Evolutionary conservation across 2,888 invertebrate genomes (phyloP).

Genomic region (Desoria tigrina): DNA sequence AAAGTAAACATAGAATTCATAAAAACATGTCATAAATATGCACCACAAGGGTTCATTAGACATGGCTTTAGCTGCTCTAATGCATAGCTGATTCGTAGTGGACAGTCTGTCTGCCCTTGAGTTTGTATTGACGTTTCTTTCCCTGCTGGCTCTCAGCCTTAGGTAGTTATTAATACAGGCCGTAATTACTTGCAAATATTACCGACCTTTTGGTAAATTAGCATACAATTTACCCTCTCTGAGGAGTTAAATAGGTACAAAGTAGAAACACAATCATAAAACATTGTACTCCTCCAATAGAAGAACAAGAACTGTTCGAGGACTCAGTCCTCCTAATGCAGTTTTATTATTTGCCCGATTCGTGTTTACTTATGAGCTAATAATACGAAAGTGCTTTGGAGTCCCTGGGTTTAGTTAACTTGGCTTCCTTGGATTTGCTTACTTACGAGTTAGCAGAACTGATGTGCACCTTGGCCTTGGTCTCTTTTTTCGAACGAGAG

Average conservation of each 20-base stretch:
- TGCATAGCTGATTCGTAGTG: too few species aligned
- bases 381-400: background rate
- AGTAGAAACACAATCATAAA: too few species aligned
- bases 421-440: background rate
- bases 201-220: constrained; percentile 3
- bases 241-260: background rate
- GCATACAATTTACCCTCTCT: constrained; percentile 7
- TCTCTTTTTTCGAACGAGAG: constrained; percentile 10
- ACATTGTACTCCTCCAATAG: too few species aligned
- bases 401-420: too few species aligned
- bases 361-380: constrained; percentile 1
- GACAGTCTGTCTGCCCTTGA: too few species aligned
- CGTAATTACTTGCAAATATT: constrained; percentile 12
- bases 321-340: background rate
- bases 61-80: too few species aligned
- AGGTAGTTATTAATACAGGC: too few species aligned
- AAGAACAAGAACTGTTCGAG: background rate
- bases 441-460: background rate
- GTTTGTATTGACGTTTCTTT: too few species aligned
- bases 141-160: too few species aligned
- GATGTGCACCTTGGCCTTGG: constrained; percentile 27
- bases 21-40: too few species aligned
- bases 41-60: too few species aligned
- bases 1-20: too few species aligned
- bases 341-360: constrained; percentile 1